phyloP scores from a whole-genome alignment of 2,113 vertebrate genomes.

The Microcebus griseorufus region DNA sequence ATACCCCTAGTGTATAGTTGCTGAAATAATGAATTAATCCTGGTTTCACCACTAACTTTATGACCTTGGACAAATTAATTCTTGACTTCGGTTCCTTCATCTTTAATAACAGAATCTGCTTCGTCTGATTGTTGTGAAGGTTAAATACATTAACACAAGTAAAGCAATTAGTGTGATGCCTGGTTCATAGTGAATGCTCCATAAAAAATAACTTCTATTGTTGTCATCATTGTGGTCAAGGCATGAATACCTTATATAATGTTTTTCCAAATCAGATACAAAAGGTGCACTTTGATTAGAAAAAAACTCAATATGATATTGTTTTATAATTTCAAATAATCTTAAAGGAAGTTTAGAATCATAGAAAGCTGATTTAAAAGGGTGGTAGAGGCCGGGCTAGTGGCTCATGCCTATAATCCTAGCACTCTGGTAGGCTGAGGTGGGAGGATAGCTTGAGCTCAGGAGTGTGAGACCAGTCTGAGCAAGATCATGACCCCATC shows the following conservation, averaged over 20 bases:
- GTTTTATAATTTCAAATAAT: slow-evolving; percentile 32
- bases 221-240: neutral
- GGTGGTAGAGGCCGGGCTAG: neutral
- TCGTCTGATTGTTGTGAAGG: neutral
- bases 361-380: neutral
- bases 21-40: slow-evolving; percentile 9
- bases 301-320: neutral
- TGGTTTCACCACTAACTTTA: neutral
- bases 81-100: neutral
- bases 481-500: no score
- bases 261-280: neutral
- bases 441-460: no score
- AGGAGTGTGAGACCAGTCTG: no score
- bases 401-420: no score
- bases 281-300: neutral
- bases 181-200: neutral
- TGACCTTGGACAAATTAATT: neutral
- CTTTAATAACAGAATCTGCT: neutral
- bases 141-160: neutral
- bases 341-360: neutral
- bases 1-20: neutral
- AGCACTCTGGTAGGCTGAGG: no score
- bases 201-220: neutral
- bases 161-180: neutral
- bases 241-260: neutral